Evolutionary conservation across 2,797 vertebrate genomes (phyloP).

Genomic region (Myiotriccus ornatus): DNA sequence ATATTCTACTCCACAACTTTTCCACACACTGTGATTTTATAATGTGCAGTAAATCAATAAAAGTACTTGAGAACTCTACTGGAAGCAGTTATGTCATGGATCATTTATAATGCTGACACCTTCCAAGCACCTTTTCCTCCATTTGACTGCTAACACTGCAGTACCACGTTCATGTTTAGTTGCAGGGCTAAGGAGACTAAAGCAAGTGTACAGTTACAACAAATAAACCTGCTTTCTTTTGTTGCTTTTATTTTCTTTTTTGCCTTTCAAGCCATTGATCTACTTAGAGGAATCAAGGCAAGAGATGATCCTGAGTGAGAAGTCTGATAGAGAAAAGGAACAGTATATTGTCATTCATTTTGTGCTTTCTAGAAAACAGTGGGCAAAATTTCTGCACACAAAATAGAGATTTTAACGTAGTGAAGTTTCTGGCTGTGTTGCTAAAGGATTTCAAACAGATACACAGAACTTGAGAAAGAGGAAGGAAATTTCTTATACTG

Average conservation of each 20-base stretch:
- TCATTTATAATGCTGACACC: neutral
- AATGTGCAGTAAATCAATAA: neutral
- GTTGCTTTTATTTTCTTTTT: too few species aligned
- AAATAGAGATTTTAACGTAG: neutral
- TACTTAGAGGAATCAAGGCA: neutral
- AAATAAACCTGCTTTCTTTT: neutral
- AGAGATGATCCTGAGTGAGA: neutral
- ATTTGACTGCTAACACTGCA: neutral
- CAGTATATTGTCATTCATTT: neutral
- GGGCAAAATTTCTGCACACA: neutral
- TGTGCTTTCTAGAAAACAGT: neutral
- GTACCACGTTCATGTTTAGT: rapidly evolving
- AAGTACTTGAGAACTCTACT: neutral
- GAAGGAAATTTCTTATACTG: neutral
- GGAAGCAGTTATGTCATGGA: neutral
- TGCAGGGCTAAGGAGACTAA: neutral
- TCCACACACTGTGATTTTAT: neutral
- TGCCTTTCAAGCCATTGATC: neutral
- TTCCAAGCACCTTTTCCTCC: neutral
- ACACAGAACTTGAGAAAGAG: neutral
- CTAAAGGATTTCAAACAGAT: neutral
- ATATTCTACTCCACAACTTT: neutral
- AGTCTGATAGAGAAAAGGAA: neutral
- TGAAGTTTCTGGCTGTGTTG: neutral
- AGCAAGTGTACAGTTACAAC: neutral